Percentiles rank a stretch among this genome's conserved stretches.
phyloP scores from a whole-genome alignment of 1,140 invertebrate species.

The Drosophila kurseongensis region DNA sequence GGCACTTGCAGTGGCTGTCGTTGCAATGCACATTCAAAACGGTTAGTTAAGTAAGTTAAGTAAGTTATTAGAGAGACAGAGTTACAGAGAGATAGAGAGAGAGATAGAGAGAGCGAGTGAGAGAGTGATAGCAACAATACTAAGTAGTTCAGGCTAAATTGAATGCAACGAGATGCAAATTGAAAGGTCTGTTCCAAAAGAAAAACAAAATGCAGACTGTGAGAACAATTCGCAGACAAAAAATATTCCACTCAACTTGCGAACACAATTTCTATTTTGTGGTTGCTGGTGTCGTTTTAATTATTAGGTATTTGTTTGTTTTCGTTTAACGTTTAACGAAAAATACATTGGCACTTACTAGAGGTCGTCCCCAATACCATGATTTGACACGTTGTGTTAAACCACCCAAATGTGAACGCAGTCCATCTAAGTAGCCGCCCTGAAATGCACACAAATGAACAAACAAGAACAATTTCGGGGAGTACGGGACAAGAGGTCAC shows the following conservation, averaged over 20 bases:
- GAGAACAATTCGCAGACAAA: constrained; percentile 41
- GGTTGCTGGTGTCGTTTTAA: constrained; percentile 58
- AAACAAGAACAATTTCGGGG: constrained; percentile 81
- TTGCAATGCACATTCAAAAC: constrained; percentile 78
- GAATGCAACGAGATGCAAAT: constrained; percentile 51
- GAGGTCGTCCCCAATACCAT: constrained; percentile 97
- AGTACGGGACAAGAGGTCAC: constrained; percentile 50
- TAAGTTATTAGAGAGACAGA: constrained; percentile 52
- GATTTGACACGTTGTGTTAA: constrained; percentile 97
- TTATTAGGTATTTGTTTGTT: constrained; percentile 47
- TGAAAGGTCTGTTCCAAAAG: constrained; percentile 44
- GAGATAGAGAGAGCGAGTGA: constrained; percentile 57
- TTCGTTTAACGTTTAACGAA: constrained; percentile 66
- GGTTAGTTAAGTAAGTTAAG: constrained; percentile 56
- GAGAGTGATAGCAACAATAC: constrained; percentile 70
- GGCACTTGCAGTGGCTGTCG: constrained; percentile 53
- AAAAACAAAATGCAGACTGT: constrained; percentile 56
- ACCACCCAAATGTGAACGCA: constrained; percentile 95
- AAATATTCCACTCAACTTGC: constrained; percentile 64
- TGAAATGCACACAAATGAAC: constrained; percentile 86
- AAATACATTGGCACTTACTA: constrained; percentile 91
- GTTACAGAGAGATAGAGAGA: constrained; percentile 54
- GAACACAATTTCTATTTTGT: constrained; percentile 72
- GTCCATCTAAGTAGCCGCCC: constrained; percentile 95
- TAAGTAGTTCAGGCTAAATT: constrained; percentile 66